These are phyloP conservation scores for Pachyuromys duprasi DNA, from an alignment of 2,797 vertebrate species.

Conservation along the genomic window DNA sequence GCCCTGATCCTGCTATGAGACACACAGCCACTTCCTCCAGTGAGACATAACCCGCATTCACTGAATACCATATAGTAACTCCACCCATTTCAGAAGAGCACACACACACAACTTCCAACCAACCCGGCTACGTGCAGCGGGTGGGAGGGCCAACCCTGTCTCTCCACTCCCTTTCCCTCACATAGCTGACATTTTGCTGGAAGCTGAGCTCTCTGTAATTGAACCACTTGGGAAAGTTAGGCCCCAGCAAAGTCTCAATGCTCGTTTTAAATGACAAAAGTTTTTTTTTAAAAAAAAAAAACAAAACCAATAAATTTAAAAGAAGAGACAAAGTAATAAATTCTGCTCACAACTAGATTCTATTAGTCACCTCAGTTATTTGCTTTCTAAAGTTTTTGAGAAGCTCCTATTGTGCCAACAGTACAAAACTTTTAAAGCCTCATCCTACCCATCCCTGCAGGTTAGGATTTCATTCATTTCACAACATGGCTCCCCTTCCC, in stretches of 20 bases:
- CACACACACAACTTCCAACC: too few relatives aligned
- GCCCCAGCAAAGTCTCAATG: not conserved
- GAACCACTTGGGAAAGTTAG: not conserved
- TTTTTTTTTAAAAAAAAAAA: not conserved
- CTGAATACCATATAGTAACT: not conserved
- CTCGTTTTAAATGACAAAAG: conserved; percentile 53
- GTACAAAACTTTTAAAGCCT: not conserved
- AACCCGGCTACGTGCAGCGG: too few relatives aligned
- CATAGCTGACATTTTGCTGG: not conserved
- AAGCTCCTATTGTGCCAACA: not conserved
- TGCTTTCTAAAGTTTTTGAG: not conserved
- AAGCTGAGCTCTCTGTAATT: not conserved
- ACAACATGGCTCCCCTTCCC: not conserved
- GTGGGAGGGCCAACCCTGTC: not conserved
- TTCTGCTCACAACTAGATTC: not conserved
- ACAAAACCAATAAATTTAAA: conserved; percentile 43
- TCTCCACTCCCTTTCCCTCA: too few relatives aligned
- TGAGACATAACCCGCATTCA: not conserved
- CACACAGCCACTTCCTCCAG: not conserved
- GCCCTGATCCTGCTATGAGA: not conserved
- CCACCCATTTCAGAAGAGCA: not conserved
- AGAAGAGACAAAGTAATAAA: conserved; percentile 51
- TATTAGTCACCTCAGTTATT: not conserved
- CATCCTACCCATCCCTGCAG: too few relatives aligned
- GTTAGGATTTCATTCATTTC: not conserved